Evolutionary conservation across 2,797 vertebrate species (phyloP), one percentile per base, ranked within the genome.

Genomic region (Pogonophryne albipinna): DNA sequence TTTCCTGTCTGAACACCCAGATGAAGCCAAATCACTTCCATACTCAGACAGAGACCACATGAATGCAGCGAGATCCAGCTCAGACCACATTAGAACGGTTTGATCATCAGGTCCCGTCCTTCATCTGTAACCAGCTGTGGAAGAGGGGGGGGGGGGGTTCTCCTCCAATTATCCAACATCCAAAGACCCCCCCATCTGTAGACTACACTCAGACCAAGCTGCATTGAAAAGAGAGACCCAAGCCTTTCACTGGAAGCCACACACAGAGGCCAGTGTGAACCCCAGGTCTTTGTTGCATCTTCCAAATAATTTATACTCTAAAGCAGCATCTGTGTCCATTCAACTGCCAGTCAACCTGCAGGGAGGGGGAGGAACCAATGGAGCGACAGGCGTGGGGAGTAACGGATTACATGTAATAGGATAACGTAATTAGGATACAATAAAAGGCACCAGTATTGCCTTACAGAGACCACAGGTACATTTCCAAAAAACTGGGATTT

Each of bases 11-110:
- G 88, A 94, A 92, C 89, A 90, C 83, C 85, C 85, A 92, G 87
- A 90, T 88, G 84, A 89, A 83, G 74, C 75, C 80, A 93, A 94
- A 94, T 93, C 85, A 84, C 92, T 93, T 93, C 93, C 93, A 94
- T 90, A 60, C 85, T 87, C 87, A 75, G 79, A 75, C 83, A 64
- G 75, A 66, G 84, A 87, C 88, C 91, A 90, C 90, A 90, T 91
- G 80, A 92, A 91, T 83, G 76, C 10, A 66, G 51, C 62, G 2
- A 75, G 82, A 66, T 19, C 78, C 62, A 13, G 74, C 69, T 62
- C 76, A 74, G 75, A 87, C 90, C 91, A 91, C 91, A 91, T 91
- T 72, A 89, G 91, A 89, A 85, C 57, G 10, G 63, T 74, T 88
- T 87, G 85, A 90, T 91, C 80, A 79, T 76, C 84, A 66, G 80